Evolutionary conservation across 2,888 invertebrate genomes (phyloP).

Genomic region (Tinea pellionella): DNA sequence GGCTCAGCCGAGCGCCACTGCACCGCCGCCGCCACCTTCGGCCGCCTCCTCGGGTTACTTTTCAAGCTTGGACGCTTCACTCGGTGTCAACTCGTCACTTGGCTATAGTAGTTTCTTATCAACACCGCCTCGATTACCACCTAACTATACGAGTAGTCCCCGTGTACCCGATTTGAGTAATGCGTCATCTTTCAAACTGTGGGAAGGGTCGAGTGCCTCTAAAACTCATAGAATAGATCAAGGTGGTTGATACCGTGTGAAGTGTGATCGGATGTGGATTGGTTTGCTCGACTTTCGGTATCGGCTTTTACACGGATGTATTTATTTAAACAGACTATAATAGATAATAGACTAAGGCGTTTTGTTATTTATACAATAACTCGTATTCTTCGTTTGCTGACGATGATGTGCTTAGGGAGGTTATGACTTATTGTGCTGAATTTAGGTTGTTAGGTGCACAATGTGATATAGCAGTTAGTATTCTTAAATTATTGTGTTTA

Average conservation of each 20-base stretch:
- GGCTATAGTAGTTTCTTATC: slow-evolving; percentile 59
- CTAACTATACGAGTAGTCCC: slow-evolving; percentile 58
- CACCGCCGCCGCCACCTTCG: slow-evolving; percentile 43
- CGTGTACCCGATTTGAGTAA: slow-evolving; percentile 43
- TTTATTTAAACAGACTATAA: neutral
- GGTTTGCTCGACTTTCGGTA: slow-evolving; percentile 25
- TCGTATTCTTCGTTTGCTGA: slow-evolving; percentile 40
- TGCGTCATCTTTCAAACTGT: slow-evolving; percentile 50
- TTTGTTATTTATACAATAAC: slow-evolving; percentile 45
- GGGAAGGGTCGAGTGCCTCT: slow-evolving; percentile 34
- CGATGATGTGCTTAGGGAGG: slow-evolving; percentile 22
- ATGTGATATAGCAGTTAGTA: slow-evolving; percentile 8
- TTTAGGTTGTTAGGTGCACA: neutral
- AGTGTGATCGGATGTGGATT: slow-evolving; percentile 17
- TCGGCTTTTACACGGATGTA: slow-evolving; percentile 33
- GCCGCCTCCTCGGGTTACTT: slow-evolving; percentile 65
- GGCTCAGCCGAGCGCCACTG: slow-evolving; percentile 44
- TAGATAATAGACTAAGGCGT: too few species aligned
- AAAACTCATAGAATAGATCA: slow-evolving; percentile 35
- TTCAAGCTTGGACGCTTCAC: slow-evolving; percentile 58
- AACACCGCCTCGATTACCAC: slow-evolving; percentile 48
- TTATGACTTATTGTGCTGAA: slow-evolving; percentile 48
- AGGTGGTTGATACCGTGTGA: slow-evolving; percentile 46
- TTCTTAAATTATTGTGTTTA: slow-evolving; percentile 14
- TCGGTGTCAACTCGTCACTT: slow-evolving; percentile 60